Conservation (phyloP, 2,888 invertebrate genomes). For the Digitonthophagus gazella region DNA sequence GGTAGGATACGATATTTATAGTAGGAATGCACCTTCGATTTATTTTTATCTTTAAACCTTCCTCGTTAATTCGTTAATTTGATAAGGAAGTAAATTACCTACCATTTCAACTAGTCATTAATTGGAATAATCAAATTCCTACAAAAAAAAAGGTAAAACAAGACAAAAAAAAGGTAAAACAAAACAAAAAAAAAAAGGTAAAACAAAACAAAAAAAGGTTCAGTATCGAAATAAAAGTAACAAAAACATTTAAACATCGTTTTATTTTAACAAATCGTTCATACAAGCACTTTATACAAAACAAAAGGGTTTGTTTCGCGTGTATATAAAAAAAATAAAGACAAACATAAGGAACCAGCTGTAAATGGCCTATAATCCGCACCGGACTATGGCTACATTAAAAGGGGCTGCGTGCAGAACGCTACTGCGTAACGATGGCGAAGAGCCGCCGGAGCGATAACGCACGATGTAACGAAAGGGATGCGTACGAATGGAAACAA, state of each 20-base stretch:
- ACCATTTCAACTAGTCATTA: too few species aligned
- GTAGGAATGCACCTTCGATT: too few species aligned
- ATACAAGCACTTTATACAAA: conserved; percentile 13
- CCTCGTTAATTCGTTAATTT: conserved; percentile 9
- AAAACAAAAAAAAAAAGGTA: not conserved
- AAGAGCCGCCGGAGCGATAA: not conserved
- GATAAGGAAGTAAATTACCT: conserved; percentile 1
- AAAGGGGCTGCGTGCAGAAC: not conserved
- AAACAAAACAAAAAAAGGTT: not conserved
- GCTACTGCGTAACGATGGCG: not conserved
- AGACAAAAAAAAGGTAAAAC: too few species aligned
- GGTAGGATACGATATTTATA: too few species aligned
- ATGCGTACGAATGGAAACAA: not conserved
- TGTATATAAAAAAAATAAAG: not conserved
- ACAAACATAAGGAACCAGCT: not conserved
- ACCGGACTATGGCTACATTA: not conserved
- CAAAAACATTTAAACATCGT: conserved; percentile 15
- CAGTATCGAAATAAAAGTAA: not conserved
- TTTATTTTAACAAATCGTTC: conserved; percentile 12
- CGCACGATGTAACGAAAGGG: not conserved
- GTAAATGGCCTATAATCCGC: not conserved
- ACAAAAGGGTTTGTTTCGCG: not conserved
- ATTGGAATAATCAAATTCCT: too few species aligned
- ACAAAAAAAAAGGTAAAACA: too few species aligned
- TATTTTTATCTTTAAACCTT: too few species aligned